These are phyloP conservation scores for Crypturellus undulatus DNA, from an alignment of 2,113 vertebrate genomes.

Conservation along the genomic window DNA sequence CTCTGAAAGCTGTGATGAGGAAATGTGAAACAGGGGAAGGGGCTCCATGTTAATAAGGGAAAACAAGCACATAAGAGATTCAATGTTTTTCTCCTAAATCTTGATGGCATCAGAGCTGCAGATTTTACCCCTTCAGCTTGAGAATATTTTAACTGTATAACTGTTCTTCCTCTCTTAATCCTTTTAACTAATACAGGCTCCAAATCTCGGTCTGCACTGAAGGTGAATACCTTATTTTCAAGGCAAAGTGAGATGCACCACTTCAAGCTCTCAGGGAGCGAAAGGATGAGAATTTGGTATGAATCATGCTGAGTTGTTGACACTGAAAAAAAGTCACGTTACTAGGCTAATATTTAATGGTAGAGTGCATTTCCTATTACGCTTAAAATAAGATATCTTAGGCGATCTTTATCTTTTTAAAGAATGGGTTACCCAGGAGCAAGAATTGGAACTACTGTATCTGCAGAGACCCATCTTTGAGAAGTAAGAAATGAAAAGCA, in stretches of 20 bases:
- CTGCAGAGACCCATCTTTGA: conserved; percentile 18
- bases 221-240: background rate
- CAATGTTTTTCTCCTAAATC: background rate
- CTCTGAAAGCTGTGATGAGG: background rate
- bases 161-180: background rate
- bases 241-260: accelerated
- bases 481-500: conserved; percentile 43
- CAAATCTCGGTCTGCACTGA: background rate
- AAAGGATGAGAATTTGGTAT: background rate
- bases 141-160: background rate
- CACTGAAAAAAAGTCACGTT: background rate
- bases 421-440: background rate
- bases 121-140: background rate
- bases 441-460: conserved; percentile 10
- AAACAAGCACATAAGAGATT: background rate
- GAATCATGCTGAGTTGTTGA: background rate
- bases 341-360: background rate
- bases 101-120: background rate
- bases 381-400: background rate
- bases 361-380: background rate
- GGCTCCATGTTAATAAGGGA: background rate
- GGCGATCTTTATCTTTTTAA: background rate
- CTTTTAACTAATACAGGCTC: background rate
- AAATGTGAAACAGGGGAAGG: background rate
- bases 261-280: background rate